Conservation (phyloP, 2,888 invertebrate genomes). For the Apodemia zela region DNA sequence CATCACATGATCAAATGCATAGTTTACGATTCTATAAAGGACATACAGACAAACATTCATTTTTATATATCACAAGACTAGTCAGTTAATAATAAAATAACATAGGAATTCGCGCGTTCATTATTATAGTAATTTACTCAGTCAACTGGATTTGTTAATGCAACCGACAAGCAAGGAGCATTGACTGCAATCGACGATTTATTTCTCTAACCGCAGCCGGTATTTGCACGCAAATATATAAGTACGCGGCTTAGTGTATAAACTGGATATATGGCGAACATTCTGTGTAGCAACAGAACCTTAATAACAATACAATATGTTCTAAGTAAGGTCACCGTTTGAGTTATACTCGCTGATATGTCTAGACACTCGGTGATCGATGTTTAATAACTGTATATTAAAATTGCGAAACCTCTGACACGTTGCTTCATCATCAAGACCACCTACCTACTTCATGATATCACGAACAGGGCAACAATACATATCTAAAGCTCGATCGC, state of each 20-base stretch:
- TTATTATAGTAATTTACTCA: constrained; percentile 26
- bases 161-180: constrained; percentile 44
- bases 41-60: no score
- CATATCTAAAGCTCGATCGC: neutral
- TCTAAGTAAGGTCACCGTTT: constrained; percentile 1
- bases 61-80: no score
- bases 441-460: constrained; percentile 5
- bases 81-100: neutral
- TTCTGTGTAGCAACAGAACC: neutral
- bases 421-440: constrained; percentile 7
- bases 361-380: constrained; percentile 5
- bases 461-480: neutral
- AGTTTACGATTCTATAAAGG: no score
- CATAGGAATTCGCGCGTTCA: constrained; percentile 25
- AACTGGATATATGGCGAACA: neutral
- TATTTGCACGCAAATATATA: constrained; percentile 7
- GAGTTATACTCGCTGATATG: neutral
- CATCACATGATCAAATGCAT: no score
- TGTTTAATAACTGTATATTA: neutral
- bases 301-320: neutral
- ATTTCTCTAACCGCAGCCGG: constrained; percentile 22
- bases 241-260: neutral
- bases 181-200: constrained; percentile 31
- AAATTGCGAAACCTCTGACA: neutral
- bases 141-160: constrained; percentile 37